Base-by-base conservation (phyloP, 2,113 vertebrate genomes). In the Rhipidura dahli region DNA sequence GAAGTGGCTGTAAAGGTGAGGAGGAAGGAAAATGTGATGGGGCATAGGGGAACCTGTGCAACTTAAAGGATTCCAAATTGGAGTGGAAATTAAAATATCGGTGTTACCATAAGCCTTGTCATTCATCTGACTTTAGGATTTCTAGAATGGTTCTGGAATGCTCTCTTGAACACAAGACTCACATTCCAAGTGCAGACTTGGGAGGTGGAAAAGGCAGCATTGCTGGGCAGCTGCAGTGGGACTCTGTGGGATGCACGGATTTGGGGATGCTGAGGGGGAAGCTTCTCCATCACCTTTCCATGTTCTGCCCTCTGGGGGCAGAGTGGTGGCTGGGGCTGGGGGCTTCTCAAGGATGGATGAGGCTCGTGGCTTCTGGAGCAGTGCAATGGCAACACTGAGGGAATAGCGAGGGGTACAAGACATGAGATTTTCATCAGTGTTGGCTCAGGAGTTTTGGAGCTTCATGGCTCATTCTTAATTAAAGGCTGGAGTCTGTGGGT, bases 211-310 rank as follows among this genome's bases (percentile, higher is more conserved):
- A 63, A 66, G 7, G 31, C 21, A 1, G 44, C 1, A 1, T 3
- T n/a, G 35, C 44, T 65, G 68, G 21, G 39, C 0, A 1, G 39
- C 44, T 42, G 37, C 19, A 11, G 19, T 59, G 60, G 56, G 22
- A 5, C 56, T 56, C 31, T 27, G 28, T 47, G 63, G 61, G 24
- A 4, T 39, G 56, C 8, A 17, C 9, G 54, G 37, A 21, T 76
- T 57, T 91, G 75, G 31, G 44, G 56, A 11, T 3, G 28, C 33
- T 11, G 57, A 65, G 19, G 13, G 49, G 9, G 19, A 42, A n/a
- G 12, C 5, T 2, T 21, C 50, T 73, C 27, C 19, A 37, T 57
- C 53, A 15, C 26, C 14, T 9, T 31, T 61, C 26, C 0, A 0
- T n/a, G 30, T 47, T 60, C 27, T 37, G 19, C 9, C 15, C 27